Percentiles rank a stretch among this genome's conserved stretches.
Evolutionary conservation across 37 sponge, comb jelly and placozoan genomes (phyloP).

Genomic region (Spongilla lacustris): DNA sequence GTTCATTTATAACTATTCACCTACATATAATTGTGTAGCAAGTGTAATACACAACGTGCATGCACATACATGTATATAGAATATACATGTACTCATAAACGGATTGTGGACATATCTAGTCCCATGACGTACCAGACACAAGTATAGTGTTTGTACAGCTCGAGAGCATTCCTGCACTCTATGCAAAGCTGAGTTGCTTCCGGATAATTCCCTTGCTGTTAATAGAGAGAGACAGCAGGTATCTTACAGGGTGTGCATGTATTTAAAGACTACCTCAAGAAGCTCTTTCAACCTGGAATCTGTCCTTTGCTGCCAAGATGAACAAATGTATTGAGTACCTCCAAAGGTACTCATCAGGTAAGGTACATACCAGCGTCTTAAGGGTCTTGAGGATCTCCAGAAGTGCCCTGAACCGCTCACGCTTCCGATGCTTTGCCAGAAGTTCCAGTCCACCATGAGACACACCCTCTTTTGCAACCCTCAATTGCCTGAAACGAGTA

Average conservation of each 20-base stretch:
- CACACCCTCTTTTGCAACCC: conserved; percentile 64
- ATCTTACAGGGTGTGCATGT: neutral
- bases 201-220: conserved; percentile 81
- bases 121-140: conserved; percentile 71
- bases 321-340: too few relatives aligned
- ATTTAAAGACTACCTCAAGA: conserved; percentile 43
- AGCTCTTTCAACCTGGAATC: conserved; percentile 62
- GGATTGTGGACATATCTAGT: neutral
- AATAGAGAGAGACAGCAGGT: neutral
- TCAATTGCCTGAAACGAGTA: conserved; percentile 35
- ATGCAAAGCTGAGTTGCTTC: conserved; percentile 84
- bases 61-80: too few relatives aligned
- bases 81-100: too few relatives aligned
- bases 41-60: too few relatives aligned
- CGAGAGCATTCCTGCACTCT: conserved; percentile 87
- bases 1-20: too few relatives aligned
- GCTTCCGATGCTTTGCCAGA: conserved; percentile 77
- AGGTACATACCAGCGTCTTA: conserved; percentile 73
- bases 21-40: too few relatives aligned
- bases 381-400: conserved; percentile 62
- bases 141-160: conserved; percentile 76
- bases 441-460: conserved; percentile 78
- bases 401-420: conserved; percentile 52
- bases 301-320: conserved; percentile 72
- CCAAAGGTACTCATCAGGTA: neutral